phyloP scores from a whole-genome alignment of 2,888 invertebrate species.

The Hirudinaria manillensis region DNA sequence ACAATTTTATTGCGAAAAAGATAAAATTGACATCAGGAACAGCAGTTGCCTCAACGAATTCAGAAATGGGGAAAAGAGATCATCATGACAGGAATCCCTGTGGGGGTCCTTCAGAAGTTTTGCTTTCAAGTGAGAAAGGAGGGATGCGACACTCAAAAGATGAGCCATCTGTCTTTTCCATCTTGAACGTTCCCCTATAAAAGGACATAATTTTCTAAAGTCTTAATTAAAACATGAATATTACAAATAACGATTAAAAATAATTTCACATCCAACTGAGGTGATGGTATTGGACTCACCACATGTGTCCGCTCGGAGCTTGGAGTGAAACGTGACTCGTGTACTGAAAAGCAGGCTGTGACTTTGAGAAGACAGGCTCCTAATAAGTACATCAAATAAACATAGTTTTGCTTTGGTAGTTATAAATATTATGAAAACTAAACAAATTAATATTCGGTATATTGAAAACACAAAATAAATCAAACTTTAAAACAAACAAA shows the following conservation, averaged over 20 bases:
- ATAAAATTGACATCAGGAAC: no score
- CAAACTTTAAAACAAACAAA: no score
- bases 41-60: no score
- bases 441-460: no score
- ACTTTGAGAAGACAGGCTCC: slow-evolving; percentile 82
- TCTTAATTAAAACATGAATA: neutral
- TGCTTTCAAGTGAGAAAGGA: slow-evolving; percentile 91
- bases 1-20: no score
- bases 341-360: slow-evolving; percentile 91
- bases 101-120: slow-evolving; percentile 60
- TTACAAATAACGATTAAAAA: neutral
- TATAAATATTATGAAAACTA: neutral
- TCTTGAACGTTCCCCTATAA: slow-evolving; percentile 83
- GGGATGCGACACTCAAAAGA: slow-evolving; percentile 95
- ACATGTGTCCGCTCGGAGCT: slow-evolving; percentile 95
- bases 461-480: no score
- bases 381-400: slow-evolving; percentile 50
- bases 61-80: neutral
- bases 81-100: slow-evolving; percentile 24
- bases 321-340: slow-evolving; percentile 93
- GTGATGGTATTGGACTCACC: slow-evolving; percentile 59
- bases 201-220: neutral
- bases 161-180: slow-evolving; percentile 93
- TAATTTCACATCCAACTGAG: neutral
- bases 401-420: neutral